phyloP scores from a whole-genome alignment of 1,140 invertebrate genomes.

The Battus philenor region DNA sequence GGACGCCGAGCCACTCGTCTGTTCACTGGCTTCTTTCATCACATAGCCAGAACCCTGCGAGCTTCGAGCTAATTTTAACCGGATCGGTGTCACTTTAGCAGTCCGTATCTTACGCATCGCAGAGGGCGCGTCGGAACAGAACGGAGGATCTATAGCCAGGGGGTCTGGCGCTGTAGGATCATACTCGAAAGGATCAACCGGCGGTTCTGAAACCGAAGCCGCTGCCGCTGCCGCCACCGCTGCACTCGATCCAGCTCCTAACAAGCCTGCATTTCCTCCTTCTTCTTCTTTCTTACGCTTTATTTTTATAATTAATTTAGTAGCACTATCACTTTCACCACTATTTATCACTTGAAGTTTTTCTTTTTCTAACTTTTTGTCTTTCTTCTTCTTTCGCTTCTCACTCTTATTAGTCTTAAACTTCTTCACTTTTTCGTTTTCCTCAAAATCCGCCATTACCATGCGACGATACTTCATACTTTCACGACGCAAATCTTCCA shows the following conservation, averaged over 20 bases:
- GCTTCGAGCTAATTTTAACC: constrained; percentile 87
- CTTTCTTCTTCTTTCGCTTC: constrained; percentile 81
- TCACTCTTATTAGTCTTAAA: constrained; percentile 78
- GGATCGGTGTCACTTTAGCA: constrained; percentile 84
- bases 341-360: constrained; percentile 79
- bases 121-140: constrained; percentile 51
- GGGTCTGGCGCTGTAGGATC: constrained; percentile 64
- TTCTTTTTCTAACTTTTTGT: constrained; percentile 78
- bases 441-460: constrained; percentile 88
- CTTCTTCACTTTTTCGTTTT: constrained; percentile 77
- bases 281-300: constrained; percentile 58
- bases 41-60: constrained; percentile 83
- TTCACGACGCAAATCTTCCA: constrained; percentile 86
- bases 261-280: constrained; percentile 19
- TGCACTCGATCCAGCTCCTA: constrained; percentile 12
- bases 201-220: constrained; percentile 34
- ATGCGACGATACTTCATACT: constrained; percentile 91
- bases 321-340: constrained; percentile 76
- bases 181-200: constrained; percentile 70
- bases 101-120: constrained; percentile 78
- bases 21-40: constrained; percentile 68
- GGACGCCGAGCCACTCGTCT: constrained; percentile 18
- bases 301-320: constrained; percentile 80
- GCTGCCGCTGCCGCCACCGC: constrained; percentile 37
- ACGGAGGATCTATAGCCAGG: constrained; percentile 65